A percentile compares a stretch with the other conserved stretches of the same genome.
phyloP scores from a whole-genome alignment of 2,113 vertebrate genomes.

The Choloepus hoffmanni region DNA sequence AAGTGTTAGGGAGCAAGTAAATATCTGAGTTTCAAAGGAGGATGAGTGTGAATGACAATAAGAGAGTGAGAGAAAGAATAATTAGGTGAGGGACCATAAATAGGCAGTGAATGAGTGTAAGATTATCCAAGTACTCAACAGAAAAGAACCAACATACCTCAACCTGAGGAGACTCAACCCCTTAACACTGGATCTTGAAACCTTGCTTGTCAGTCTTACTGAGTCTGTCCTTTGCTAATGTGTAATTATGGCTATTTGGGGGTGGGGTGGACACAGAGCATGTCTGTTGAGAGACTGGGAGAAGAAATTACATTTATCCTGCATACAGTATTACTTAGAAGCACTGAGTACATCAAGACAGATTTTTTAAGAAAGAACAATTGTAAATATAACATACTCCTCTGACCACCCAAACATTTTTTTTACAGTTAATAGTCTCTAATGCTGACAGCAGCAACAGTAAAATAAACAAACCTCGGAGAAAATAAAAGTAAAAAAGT shows the following conservation, averaged over 20 bases:
- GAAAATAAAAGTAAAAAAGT: neutral
- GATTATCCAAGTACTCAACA: neutral
- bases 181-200: neutral
- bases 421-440: neutral
- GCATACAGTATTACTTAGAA: slow-evolving; percentile 15
- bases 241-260: slow-evolving; percentile 39
- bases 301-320: slow-evolving; percentile 41
- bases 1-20: neutral
- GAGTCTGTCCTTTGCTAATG: slow-evolving; percentile 49
- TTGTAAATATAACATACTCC: neutral
- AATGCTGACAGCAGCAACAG: neutral
- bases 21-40: neutral
- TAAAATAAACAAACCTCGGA: slow-evolving; percentile 28
- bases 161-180: neutral
- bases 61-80: neutral
- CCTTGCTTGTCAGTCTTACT: neutral
- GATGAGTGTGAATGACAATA: neutral
- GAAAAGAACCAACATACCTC: slow-evolving; percentile 2
- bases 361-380: neutral
- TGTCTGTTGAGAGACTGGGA: slow-evolving; percentile 29
- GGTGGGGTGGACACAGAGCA: neutral
- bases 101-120: neutral
- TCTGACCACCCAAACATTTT: slow-evolving; percentile 21
- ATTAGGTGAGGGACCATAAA: neutral
- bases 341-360: neutral